Evolutionary conservation across 2,113 vertebrate genomes (phyloP).

Genomic region (Pleuronectes platessa): DNA sequence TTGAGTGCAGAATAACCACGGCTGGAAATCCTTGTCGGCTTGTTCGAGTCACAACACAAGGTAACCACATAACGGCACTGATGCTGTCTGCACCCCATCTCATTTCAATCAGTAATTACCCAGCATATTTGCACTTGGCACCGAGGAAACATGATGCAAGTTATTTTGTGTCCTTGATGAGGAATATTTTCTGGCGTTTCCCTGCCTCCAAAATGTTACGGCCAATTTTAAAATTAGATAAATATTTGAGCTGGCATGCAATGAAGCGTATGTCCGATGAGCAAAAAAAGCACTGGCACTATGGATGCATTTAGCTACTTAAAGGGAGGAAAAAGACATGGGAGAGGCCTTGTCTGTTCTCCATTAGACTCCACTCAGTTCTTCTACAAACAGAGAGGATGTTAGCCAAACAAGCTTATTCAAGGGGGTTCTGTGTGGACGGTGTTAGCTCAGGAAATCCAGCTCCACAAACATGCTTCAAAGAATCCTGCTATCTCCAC

Average conservation of each 20-base stretch:
- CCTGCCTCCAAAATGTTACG: slow-evolving; percentile 75
- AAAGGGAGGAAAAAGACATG: slow-evolving; percentile 77
- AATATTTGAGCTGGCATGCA: slow-evolving; percentile 89
- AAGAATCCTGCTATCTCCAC: slow-evolving; percentile 88
- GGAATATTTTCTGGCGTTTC: slow-evolving; percentile 69
- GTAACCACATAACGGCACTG: slow-evolving; percentile 48
- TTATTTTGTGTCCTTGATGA: slow-evolving; percentile 67
- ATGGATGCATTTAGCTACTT: slow-evolving; percentile 84
- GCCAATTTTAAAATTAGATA: slow-evolving; percentile 83
- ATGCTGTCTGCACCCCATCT: slow-evolving; percentile 53
- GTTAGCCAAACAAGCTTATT: slow-evolving; percentile 92
- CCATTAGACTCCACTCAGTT: slow-evolving; percentile 87
- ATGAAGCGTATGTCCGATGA: slow-evolving; percentile 84
- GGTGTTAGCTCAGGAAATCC: slow-evolving; percentile 90
- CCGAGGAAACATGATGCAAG: slow-evolving; percentile 43
- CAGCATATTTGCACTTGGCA: slow-evolving; percentile 69
- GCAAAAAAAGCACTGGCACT: slow-evolving; percentile 77
- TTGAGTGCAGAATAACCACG: slow-evolving; percentile 52
- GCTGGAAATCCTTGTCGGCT: slow-evolving; percentile 41
- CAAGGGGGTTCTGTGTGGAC: slow-evolving; percentile 85
- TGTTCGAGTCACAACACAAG: slow-evolving; percentile 37
- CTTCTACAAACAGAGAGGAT: slow-evolving; percentile 91
- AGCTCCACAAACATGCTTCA: slow-evolving; percentile 89
- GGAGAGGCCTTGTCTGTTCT: slow-evolving; percentile 79
- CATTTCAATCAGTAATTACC: slow-evolving; percentile 64